Conservation (phyloP, 1,140 invertebrate genomes). For the Nilaparvata lugens region DNA sequence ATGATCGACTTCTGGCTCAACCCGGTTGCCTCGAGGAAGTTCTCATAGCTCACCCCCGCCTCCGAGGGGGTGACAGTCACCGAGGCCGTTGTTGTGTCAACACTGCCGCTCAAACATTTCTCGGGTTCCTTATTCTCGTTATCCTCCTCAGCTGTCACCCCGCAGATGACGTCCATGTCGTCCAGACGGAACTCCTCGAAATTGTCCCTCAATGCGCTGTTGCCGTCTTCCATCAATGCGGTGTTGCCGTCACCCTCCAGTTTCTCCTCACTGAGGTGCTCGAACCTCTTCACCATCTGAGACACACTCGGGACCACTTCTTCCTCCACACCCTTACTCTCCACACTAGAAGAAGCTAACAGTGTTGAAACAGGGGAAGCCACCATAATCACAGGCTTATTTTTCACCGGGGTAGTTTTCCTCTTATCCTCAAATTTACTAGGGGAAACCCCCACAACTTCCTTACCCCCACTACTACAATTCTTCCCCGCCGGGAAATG, state of each 20-base stretch:
- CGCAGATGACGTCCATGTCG: constrained; percentile 44
- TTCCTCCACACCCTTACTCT: no score
- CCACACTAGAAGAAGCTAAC: constrained; percentile 2
- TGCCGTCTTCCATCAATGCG: constrained; percentile 10
- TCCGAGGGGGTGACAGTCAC: constrained; percentile 2
- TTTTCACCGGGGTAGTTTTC: constrained; percentile 1
- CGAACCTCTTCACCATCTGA: constrained; percentile 29
- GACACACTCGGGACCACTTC: constrained; percentile 22
- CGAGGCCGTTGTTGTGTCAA: constrained; percentile 3
- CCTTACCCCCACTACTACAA: no score
- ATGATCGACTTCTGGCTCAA: constrained; percentile 72
- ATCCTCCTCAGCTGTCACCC: constrained; percentile 35
- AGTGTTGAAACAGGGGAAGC: constrained; percentile 19
- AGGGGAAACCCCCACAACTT: neutral
- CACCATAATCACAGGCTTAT: constrained; percentile 15
- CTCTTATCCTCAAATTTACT: neutral
- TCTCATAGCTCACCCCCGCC: constrained; percentile 47
- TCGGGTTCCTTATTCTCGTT: constrained; percentile 49
- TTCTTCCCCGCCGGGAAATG: neutral
- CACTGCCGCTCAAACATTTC: constrained; percentile 36
- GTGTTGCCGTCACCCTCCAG: constrained; percentile 12
- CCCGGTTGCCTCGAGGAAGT: constrained; percentile 68
- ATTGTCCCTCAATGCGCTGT: constrained; percentile 40
- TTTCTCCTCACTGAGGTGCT: constrained; percentile 23
- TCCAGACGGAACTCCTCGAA: constrained; percentile 73